These are phyloP conservation scores for Carduelis carduelis DNA, from an alignment of 2,797 vertebrate genomes.

Conservation along the genomic window DNA sequence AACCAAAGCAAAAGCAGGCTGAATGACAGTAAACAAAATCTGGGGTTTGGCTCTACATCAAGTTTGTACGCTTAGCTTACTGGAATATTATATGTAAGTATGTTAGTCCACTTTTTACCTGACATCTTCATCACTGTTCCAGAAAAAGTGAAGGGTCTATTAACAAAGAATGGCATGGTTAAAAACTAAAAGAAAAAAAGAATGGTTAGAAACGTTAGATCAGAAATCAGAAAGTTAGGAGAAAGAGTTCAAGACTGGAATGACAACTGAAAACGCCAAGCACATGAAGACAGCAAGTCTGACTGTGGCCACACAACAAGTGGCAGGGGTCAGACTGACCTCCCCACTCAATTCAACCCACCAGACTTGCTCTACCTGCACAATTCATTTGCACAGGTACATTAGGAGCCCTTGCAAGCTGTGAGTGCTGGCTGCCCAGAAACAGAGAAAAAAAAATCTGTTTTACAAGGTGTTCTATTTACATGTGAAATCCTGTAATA, in stretches of 20 bases:
- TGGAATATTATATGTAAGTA: background rate
- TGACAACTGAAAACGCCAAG: background rate
- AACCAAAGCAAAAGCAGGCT: background rate
- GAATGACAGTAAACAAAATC: background rate
- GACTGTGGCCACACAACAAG: background rate
- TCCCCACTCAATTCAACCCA: background rate
- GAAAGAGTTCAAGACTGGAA: background rate
- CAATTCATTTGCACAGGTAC: background rate
- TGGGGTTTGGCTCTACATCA: background rate
- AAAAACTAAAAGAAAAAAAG: background rate
- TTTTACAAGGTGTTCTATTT: background rate
- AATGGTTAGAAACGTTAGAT: background rate
- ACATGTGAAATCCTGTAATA: background rate
- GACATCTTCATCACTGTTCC: background rate
- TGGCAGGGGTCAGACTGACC: background rate
- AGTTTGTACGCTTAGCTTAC: background rate
- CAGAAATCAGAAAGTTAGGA: background rate
- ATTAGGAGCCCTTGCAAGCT: background rate
- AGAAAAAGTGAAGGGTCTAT: background rate
- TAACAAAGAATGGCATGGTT: background rate
- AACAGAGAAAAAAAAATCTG: background rate
- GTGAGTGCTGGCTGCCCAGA: background rate
- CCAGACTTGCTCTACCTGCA: background rate
- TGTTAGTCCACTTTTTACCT: background rate
- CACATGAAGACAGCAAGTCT: background rate